Conservation (phyloP, 1,140 invertebrate genomes). For the Bombus consobrinus region DNA sequence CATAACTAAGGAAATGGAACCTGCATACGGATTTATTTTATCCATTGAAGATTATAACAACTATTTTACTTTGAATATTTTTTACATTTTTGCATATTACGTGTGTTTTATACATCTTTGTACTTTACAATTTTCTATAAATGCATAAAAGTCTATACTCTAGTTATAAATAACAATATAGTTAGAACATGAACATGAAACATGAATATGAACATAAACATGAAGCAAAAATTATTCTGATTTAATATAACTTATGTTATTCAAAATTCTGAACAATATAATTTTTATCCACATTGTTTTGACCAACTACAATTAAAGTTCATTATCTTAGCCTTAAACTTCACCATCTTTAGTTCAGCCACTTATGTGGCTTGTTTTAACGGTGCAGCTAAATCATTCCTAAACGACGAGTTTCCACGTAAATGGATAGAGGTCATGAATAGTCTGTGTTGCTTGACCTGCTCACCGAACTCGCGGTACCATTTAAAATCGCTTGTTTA, state of each 20-base stretch:
- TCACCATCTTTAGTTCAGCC: not conserved
- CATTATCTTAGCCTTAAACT: too few species aligned
- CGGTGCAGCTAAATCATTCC: not conserved
- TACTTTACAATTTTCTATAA: too few species aligned
- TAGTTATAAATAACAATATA: not conserved
- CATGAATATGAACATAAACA: not conserved
- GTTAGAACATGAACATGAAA: not conserved
- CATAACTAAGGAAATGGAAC: too few species aligned
- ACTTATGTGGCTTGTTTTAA: not conserved
- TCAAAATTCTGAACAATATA: not conserved
- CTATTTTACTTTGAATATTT: too few species aligned
- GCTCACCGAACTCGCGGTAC: not conserved
- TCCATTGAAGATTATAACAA: too few species aligned
- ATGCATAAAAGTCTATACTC: too few species aligned
- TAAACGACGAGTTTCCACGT: not conserved
- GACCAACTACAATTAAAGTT: not conserved
- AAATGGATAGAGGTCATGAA: slow-evolving; percentile 13
- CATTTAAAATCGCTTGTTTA: slow-evolving; percentile 26
- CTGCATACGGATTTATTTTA: too few species aligned
- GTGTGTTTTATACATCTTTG: too few species aligned
- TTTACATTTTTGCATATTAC: too few species aligned
- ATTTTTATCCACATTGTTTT: not conserved
- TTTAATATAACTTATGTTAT: too few species aligned
- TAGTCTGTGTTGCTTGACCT: slow-evolving; percentile 18
- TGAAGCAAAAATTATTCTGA: too few species aligned